Evolutionary conservation across 2,797 vertebrate genomes (phyloP).

Genomic region (Crax fasciolata): DNA sequence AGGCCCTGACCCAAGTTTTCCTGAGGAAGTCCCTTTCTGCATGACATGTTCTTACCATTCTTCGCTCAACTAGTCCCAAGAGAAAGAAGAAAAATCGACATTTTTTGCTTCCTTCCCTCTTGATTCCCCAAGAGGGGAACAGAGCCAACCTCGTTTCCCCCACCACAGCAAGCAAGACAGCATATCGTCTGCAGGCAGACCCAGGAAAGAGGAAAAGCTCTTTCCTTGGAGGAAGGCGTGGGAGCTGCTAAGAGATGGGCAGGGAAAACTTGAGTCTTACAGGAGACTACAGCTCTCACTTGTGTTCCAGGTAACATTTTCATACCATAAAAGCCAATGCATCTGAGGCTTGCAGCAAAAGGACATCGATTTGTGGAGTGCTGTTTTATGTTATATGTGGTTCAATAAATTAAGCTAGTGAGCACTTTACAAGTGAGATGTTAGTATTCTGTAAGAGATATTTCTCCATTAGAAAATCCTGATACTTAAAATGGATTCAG

Average conservation of each 20-base stretch:
- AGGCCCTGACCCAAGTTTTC: neutral
- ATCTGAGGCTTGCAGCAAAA: neutral
- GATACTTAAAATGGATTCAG: slow-evolving; percentile 89
- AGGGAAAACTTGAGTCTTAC: neutral
- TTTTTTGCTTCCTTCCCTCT: neutral
- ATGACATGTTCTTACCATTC: neutral
- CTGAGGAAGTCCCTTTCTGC: neutral
- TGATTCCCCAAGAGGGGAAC: neutral
- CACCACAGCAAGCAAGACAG: neutral
- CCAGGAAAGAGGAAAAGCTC: fast-evolving
- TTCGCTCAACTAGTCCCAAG: neutral
- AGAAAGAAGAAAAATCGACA: neutral
- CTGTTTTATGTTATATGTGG: neutral
- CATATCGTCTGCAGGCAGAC: neutral
- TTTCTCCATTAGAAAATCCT: slow-evolving; percentile 66
- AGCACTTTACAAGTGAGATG: slow-evolving; percentile 62
- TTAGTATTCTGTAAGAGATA: slow-evolving; percentile 62
- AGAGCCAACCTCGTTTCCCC: neutral
- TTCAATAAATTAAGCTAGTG: slow-evolving; percentile 25
- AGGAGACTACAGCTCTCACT: neutral
- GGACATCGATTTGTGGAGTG: neutral
- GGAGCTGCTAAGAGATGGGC: neutral
- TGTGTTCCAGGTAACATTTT: neutral
- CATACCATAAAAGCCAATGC: neutral
- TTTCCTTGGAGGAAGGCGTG: neutral